Percentiles rank a stretch among this genome's conserved stretches.
These are phyloP conservation scores for Chaetura pelagica DNA, from an alignment of 2,113 vertebrate species.

Conservation along the genomic window DNA sequence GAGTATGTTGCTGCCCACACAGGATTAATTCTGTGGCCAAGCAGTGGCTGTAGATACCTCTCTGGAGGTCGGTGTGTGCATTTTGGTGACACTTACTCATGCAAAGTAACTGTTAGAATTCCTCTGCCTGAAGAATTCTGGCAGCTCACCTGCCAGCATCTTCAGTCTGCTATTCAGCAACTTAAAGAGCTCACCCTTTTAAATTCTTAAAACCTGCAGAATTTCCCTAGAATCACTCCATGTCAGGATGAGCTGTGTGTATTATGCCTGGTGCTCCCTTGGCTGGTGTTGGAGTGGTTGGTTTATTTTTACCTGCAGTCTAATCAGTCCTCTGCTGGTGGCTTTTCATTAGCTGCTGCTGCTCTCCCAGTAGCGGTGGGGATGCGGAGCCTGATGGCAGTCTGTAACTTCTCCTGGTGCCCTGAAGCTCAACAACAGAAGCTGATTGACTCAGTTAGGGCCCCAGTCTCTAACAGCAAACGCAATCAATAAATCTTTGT, in stretches of 20 bases:
- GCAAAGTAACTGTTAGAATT: background rate
- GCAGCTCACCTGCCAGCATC: background rate
- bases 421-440: slow-evolving; percentile 51
- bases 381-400: slow-evolving; percentile 9
- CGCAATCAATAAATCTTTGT: slow-evolving; percentile 86
- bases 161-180: background rate
- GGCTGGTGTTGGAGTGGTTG: background rate
- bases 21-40: accelerated
- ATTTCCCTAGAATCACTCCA: accelerated
- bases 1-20: background rate
- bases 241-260: background rate
- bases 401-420: slow-evolving; percentile 31
- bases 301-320: background rate
- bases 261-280: background rate
- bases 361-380: background rate
- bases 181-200: background rate
- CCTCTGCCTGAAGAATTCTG: background rate
- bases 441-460: slow-evolving; percentile 71
- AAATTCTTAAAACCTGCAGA: background rate
- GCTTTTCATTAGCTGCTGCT: slow-evolving; percentile 6
- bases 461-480: slow-evolving; percentile 72
- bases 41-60: background rate
- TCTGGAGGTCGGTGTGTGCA: accelerated
- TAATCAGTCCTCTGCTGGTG: background rate
- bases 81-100: background rate